Percentiles rank a stretch among this genome's conserved stretches.
Evolutionary conservation across 2,888 invertebrate genomes (phyloP).

Genomic region (Pegoplata infirma): DNA sequence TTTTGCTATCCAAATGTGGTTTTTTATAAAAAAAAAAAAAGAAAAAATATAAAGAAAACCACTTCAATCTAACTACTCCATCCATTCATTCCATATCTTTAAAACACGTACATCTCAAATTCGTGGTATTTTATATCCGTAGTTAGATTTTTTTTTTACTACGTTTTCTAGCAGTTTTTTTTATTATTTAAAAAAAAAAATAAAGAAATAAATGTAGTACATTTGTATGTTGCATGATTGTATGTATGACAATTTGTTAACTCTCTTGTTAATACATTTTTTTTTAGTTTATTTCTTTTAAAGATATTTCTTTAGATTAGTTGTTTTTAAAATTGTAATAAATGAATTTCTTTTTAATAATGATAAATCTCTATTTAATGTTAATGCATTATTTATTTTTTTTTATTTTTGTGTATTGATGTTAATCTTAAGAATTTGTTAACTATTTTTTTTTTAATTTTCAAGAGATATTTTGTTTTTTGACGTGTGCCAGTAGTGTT

Average conservation of each 20-base stretch:
- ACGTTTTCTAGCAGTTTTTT: conserved; percentile 6
- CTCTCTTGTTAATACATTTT: conserved; percentile 21
- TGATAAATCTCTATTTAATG: conserved; percentile 45
- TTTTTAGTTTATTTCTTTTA: neutral
- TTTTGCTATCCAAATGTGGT: conserved; percentile 44
- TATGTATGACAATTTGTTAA: conserved; percentile 51
- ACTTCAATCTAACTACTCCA: neutral
- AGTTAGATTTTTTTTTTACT: conserved; percentile 23
- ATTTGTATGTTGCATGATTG: neutral
- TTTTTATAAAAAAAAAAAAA: too few relatives aligned
- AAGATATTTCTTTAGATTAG: conserved; percentile 30
- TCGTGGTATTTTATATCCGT: conserved; percentile 58
- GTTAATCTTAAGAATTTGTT: conserved; percentile 24
- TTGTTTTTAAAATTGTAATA: conserved; percentile 26
- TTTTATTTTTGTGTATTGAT: conserved; percentile 8
- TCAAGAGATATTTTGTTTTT: too few relatives aligned
- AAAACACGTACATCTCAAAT: conserved; percentile 59
- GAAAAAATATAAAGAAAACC: conserved; percentile 27
- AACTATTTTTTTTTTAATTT: conserved; percentile 11
- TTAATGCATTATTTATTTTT: conserved; percentile 16
- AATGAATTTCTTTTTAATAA: conserved; percentile 52
- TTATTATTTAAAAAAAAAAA: neutral
- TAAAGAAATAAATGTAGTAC: neutral
- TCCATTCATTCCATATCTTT: conserved; percentile 41
- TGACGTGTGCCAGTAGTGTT: conserved; percentile 51